phyloP scores from a whole-genome alignment of 2,888 invertebrate species.

The Agrotis puta region DNA sequence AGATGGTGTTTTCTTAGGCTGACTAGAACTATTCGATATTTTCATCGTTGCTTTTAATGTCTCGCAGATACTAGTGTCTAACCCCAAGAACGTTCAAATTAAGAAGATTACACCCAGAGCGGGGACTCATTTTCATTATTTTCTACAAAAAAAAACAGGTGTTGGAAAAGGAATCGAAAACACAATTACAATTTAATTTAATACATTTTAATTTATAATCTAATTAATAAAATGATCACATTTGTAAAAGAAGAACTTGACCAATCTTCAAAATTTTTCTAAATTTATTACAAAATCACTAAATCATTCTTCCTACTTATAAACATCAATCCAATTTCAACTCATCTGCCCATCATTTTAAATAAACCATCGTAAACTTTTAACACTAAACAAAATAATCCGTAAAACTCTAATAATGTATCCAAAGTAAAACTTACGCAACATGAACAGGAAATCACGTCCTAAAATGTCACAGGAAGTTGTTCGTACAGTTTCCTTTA shows the following conservation, averaged over 20 bases:
- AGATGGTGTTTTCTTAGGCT: neutral
- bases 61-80: neutral
- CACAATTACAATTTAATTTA: no score
- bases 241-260: no score
- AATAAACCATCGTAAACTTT: slow-evolving; percentile 3
- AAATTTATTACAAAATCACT: neutral
- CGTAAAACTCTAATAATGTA: slow-evolving; percentile 22
- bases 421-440: slow-evolving; percentile 61
- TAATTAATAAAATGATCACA: no score
- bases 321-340: neutral
- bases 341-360: neutral
- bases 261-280: no score
- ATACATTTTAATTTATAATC: no score
- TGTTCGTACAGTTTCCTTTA: slow-evolving; percentile 73
- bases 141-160: no score
- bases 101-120: no score
- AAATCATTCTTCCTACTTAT: neutral
- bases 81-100: neutral
- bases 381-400: slow-evolving; percentile 17
- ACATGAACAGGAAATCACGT: slow-evolving; percentile 82
- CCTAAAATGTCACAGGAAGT: slow-evolving; percentile 84
- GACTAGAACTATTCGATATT: no score
- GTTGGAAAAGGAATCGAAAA: no score
- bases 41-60: no score
- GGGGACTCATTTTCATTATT: no score